Evolutionary conservation across 2,113 vertebrate species (phyloP), one percentile per base, ranked within the genome.

Genomic region (Calonectris borealis): DNA sequence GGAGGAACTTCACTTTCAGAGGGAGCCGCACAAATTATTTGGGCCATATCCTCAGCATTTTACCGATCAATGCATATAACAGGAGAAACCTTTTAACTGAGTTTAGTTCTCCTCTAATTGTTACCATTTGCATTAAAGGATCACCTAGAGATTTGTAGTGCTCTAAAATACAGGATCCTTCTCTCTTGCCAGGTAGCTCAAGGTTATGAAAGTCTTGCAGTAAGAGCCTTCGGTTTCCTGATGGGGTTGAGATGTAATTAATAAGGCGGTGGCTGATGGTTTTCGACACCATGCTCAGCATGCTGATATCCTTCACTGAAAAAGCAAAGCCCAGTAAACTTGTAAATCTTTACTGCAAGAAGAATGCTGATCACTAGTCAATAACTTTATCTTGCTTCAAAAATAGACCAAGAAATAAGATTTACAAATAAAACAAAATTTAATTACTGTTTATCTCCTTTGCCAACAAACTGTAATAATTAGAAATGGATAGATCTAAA

Each of bases 261-360:
- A 98, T 60, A 36, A 99, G 81, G 40, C 36, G 90, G 70, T 49
- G 86, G 88, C 91, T 98, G 94, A 99, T 96, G 86, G 97, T 93
- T 96, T 99, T 99, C 38, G 99, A 99, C 70, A 98, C 98, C 98
- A 99, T 98, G 96, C 99, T 98, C 96, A 99, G 97, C 88, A 97
- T 91, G 93, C 99, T 99, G 95, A 99, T 97, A 73, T 99, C 99
- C 83, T 96, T 96, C 97, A 99, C 99, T 99, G 97, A 77, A 94
- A 98, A 84, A 98, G 34, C 92, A 87, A 92, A 81, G 76, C 24
- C 88, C 79, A 19, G 71, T 4, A 86, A 29, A n/a, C 52, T 75
- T 29, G 58, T 95, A 13, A 95, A 34, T 27, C 11, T 93, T 73
- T n/a, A 11, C 84, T 61, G 68, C 27, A 31, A 85, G 62, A 55